Base-by-base conservation (phyloP, 2,888 invertebrate species). In the Lycocerus yunnanus region DNA sequence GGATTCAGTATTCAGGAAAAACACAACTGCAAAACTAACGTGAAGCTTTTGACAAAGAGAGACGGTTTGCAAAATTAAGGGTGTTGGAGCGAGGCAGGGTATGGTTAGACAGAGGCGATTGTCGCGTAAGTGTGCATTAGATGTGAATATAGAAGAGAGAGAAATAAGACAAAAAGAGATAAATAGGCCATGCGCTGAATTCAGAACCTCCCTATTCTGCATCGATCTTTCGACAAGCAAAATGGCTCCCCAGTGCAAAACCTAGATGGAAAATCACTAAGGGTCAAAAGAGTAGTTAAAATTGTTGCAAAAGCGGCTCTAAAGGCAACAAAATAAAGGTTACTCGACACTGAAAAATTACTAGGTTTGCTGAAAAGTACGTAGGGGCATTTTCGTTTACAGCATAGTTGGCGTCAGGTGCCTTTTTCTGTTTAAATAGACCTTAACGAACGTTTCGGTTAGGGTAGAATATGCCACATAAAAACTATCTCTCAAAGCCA, bases 401-500 rank as follows among this genome's bases (percentile, higher is more conserved):
- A 66, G 71, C 76, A 67, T 74, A 82, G 77, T 78, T 80, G 84
- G 78, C 72, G 71, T 77, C 75, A 81, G 78, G 83, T 86, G 86
- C 85, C 83, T 86, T 87, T 87, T 87, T 87, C 85, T 83, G 82
- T 84, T 85, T 84, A 85, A 85, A 86, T 84, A 85, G 85, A 81
- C 86, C 85, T 80, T 85, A 86, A 77, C 79, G 73, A 83, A 76
- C 72, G 76, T 81, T 80, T 81, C 78, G 78, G 78, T 81, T 78
- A 82, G 82, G 84, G 84, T 84, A 80, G 82, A 80, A 80, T 78
- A 75, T 80, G 84, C 85, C 85, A 84, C 85, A 85, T 84, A 87
- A 87, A 87, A 87, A 87, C 87, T 87, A 87, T 87, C 87, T 86
- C 85, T 86, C 86, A 85, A 85, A 86, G 86, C 85, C 81, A 83